These are phyloP conservation scores for Argopecten irradians DNA, from an alignment of 1,140 invertebrate genomes.

Conservation along the genomic window DNA sequence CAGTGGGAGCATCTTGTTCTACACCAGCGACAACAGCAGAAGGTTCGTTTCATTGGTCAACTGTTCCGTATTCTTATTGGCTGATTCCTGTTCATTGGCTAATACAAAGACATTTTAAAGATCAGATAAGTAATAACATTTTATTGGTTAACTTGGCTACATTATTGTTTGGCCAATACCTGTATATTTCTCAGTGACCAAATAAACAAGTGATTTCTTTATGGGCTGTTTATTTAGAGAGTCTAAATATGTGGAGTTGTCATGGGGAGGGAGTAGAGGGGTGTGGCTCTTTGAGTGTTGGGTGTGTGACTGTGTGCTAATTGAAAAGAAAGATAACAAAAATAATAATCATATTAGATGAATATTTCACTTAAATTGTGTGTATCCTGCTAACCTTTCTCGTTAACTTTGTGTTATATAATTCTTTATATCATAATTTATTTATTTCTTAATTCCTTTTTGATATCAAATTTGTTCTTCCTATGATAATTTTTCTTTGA, in stretches of 20 bases:
- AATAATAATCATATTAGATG: not conserved
- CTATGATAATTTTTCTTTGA: too few species aligned
- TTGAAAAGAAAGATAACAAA: not conserved
- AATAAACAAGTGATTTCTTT: not conserved
- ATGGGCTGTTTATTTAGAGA: not conserved
- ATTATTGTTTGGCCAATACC: not conserved
- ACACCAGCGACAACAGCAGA: constrained; percentile 75
- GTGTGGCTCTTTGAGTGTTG: not conserved
- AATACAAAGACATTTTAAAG: not conserved
- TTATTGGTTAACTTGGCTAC: not conserved
- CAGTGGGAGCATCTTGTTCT: constrained; percentile 75
- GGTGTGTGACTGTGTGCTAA: not conserved
- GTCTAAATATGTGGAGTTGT: not conserved
- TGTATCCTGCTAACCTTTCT: not conserved
- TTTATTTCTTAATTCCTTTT: not conserved
- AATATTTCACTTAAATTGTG: not conserved
- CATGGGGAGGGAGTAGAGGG: not conserved
- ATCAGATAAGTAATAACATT: too few species aligned
- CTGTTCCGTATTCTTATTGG: not conserved
- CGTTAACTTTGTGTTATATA: not conserved
- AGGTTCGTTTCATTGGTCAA: constrained; percentile 60
- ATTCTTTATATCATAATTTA: not conserved
- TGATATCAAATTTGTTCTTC: not conserved
- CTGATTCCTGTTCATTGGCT: not conserved
- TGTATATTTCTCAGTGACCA: not conserved